phyloP scores from a whole-genome alignment of 2,113 vertebrate species.

The Brienomyrus brachyistius region DNA sequence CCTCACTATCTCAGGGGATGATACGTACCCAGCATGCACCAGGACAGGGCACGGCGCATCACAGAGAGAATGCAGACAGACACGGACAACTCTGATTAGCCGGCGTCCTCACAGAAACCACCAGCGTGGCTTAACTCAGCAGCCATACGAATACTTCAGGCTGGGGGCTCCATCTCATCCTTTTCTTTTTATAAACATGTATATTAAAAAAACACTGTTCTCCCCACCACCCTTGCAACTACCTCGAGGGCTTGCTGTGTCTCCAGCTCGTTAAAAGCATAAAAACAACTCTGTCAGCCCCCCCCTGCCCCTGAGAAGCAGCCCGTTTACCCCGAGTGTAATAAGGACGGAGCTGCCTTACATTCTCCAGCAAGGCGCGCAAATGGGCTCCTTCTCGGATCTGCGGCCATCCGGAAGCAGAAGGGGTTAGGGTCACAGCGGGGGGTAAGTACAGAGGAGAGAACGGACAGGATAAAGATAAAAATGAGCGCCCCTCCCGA shows the following conservation, averaged over 20 bases:
- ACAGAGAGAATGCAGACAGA: neutral
- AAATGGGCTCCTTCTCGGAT: neutral
- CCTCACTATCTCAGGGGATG: neutral
- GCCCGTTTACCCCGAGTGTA: slow-evolving; percentile 15
- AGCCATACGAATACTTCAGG: neutral
- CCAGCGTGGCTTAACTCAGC: neutral
- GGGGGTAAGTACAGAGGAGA: neutral
- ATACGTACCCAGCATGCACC: neutral
- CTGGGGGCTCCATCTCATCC: slow-evolving; percentile 4
- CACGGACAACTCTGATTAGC: neutral
- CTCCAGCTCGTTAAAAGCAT: slow-evolving; percentile 1
- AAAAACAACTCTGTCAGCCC: neutral
- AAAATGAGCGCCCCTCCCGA: neutral
- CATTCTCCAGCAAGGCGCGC: neutral
- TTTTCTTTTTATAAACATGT: neutral
- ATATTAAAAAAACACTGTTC: neutral
- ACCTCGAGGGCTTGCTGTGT: neutral
- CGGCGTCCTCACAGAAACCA: neutral
- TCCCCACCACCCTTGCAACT: neutral
- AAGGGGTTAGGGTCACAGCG: neutral
- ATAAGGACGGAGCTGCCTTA: slow-evolving; percentile 12
- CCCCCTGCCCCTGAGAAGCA: neutral
- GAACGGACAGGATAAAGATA: neutral
- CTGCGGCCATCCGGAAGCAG: neutral
- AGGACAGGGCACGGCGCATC: neutral